These are phyloP conservation scores for Sthenelais limicola DNA, from an alignment of 2,888 invertebrate species.

Conservation along the genomic window DNA sequence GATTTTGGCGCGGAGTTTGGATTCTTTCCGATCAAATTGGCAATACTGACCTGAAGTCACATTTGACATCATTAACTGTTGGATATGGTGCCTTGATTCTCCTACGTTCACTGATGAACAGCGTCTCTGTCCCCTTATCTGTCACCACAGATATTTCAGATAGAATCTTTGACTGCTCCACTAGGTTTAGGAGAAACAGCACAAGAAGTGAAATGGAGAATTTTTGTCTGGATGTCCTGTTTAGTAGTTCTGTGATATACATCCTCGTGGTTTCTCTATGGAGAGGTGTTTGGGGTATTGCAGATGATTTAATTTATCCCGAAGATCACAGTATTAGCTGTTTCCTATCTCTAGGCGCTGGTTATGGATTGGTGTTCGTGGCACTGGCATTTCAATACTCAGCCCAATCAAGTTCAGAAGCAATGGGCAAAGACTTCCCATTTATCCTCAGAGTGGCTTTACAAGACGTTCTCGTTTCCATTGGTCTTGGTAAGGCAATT, in stretches of 20 bases:
- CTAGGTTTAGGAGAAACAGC: not conserved
- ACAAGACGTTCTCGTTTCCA: slow-evolving; percentile 8
- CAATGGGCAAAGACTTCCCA: slow-evolving; percentile 23
- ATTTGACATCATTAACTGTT: not conserved
- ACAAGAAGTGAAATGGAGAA: not conserved
- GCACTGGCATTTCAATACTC: slow-evolving; percentile 10
- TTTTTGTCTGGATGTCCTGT: not conserved
- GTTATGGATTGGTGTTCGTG: slow-evolving; percentile 4
- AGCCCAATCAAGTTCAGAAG: slow-evolving; percentile 19
- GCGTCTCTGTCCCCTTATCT: not conserved
- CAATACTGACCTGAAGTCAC: not conserved
- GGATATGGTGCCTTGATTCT: not conserved
- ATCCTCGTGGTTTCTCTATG: slow-evolving; percentile 10
- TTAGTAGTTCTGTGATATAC: not conserved
- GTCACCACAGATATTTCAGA: not conserved
- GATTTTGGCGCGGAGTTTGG: slow-evolving; percentile 9
- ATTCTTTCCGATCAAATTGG: not conserved
- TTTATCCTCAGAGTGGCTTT: slow-evolving; percentile 4
- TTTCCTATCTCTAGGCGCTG: not conserved
- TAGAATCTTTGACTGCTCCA: slow-evolving; percentile 3
- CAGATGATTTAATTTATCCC: slow-evolving; percentile 1
- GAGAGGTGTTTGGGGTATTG: not conserved
- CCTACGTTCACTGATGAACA: not conserved
- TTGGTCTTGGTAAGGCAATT: slow-evolving; percentile 27
- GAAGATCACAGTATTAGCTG: not conserved